Evolutionary conservation across 2,113 vertebrate genomes (phyloP).

Genomic region (Lepus timidus): DNA sequence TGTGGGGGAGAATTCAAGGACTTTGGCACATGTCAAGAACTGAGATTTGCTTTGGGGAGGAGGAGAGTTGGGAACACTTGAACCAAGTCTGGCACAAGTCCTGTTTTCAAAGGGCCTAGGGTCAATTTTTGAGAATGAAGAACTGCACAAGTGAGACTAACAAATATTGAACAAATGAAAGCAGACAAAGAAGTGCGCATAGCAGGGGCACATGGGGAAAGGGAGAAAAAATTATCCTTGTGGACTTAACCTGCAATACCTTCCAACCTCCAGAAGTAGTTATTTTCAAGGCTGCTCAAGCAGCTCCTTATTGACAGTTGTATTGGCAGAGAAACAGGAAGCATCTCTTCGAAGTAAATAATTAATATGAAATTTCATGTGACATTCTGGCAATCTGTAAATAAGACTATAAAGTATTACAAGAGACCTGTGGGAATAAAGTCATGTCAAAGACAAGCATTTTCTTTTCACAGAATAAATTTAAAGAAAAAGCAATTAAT

Average conservation of each 20-base stretch:
- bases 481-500: not conserved
- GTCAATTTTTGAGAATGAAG: not conserved
- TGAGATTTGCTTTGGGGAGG: not conserved
- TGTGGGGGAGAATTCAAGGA: not conserved
- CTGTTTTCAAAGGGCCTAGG: not conserved
- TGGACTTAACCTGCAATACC: not conserved
- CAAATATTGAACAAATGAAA: not conserved
- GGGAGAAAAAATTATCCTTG: not conserved
- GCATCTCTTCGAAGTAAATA: not conserved
- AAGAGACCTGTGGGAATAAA: not conserved
- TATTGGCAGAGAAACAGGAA: conserved; percentile 12
- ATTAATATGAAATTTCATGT: conserved; percentile 19
- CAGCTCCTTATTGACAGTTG: not conserved
- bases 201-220: not conserved
- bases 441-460: not conserved
- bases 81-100: not conserved
- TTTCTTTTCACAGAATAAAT: not conserved
- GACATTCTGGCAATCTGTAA: not conserved
- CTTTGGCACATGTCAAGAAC: not conserved
- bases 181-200: not conserved
- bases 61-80: not conserved
- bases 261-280: not conserved
- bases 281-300: not conserved
- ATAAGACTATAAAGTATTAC: not conserved
- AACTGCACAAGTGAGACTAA: not conserved